phyloP scores from a whole-genome alignment of 2,888 invertebrate species.

The Omphaloscelis lunosa region DNA sequence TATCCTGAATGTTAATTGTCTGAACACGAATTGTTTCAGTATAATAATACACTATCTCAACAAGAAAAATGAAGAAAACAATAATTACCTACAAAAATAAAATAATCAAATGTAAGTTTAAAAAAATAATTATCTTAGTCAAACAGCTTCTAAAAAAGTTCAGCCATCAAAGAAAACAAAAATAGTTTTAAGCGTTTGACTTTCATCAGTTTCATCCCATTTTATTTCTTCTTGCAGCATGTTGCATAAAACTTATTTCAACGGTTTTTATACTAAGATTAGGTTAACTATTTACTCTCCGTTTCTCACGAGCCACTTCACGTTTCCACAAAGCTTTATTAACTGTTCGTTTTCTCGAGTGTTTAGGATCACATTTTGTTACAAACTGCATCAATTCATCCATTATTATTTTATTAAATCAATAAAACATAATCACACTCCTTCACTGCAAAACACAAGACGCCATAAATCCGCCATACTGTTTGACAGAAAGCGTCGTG shows the following conservation, averaged over 20 bases:
- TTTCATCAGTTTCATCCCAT: too few relatives aligned
- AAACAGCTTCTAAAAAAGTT: too few relatives aligned
- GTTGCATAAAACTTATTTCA: conserved; percentile 1
- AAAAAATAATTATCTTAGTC: too few relatives aligned
- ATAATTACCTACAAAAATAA: too few relatives aligned
- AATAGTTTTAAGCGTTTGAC: too few relatives aligned
- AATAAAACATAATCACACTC: conserved; percentile 1
- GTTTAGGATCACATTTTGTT: not conserved
- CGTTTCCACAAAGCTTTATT: conserved; percentile 1
- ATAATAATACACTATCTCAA: too few relatives aligned
- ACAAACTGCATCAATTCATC: conserved; percentile 1
- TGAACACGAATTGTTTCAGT: too few relatives aligned
- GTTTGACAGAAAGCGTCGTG: not conserved
- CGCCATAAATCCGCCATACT: not conserved
- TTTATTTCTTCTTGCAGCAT: not conserved
- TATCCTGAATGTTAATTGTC: too few relatives aligned
- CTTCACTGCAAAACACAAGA: not conserved
- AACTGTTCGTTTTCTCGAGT: not conserved
- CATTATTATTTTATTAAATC: not conserved
- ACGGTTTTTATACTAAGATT: not conserved
- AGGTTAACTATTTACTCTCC: conserved; percentile 2
- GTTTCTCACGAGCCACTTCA: conserved; percentile 5
- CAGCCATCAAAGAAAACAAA: too few relatives aligned
- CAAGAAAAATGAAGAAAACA: too few relatives aligned
- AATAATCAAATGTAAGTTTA: too few relatives aligned